These are phyloP conservation scores for Apodemia mormo DNA, from an alignment of 2,888 invertebrate species.

Conservation along the genomic window DNA sequence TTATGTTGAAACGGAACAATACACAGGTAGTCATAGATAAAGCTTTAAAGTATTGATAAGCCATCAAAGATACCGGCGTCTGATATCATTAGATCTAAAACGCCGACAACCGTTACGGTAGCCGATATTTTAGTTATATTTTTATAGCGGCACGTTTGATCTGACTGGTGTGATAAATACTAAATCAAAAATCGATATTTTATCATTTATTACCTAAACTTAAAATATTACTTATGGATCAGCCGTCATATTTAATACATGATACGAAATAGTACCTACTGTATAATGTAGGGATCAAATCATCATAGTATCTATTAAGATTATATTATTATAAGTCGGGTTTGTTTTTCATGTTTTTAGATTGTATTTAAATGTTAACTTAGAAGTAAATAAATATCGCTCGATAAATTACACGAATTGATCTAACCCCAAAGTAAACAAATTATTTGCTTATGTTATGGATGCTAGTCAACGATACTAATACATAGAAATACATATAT, in stretches of 20 bases:
- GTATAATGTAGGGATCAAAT: background rate
- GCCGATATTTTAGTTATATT: conserved; percentile 54
- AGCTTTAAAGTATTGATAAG: conserved; percentile 61
- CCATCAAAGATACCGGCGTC: conserved; percentile 57
- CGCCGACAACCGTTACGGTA: conserved; percentile 60
- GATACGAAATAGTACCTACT: background rate
- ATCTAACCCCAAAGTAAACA: too few species aligned
- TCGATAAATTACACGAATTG: too few species aligned
- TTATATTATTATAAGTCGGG: too few species aligned
- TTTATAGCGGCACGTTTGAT: conserved; percentile 57
- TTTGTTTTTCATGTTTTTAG: too few species aligned
- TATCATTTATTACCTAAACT: conserved; percentile 24
- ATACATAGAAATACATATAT: too few species aligned
- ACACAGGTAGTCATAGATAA: conserved; percentile 64
- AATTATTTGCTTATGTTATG: too few species aligned
- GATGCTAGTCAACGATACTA: too few species aligned
- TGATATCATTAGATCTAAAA: conserved; percentile 59
- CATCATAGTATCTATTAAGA: background rate
- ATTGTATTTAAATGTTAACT: too few species aligned
- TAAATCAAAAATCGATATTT: conserved; percentile 35
- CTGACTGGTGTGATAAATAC: conserved; percentile 46
- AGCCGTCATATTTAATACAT: background rate
- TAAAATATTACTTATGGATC: background rate
- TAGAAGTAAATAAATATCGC: too few species aligned
- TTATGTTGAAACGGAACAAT: conserved; percentile 55